Evolutionary conservation across 2,113 vertebrate species (phyloP).

Genomic region (Platycercus adscitus): DNA sequence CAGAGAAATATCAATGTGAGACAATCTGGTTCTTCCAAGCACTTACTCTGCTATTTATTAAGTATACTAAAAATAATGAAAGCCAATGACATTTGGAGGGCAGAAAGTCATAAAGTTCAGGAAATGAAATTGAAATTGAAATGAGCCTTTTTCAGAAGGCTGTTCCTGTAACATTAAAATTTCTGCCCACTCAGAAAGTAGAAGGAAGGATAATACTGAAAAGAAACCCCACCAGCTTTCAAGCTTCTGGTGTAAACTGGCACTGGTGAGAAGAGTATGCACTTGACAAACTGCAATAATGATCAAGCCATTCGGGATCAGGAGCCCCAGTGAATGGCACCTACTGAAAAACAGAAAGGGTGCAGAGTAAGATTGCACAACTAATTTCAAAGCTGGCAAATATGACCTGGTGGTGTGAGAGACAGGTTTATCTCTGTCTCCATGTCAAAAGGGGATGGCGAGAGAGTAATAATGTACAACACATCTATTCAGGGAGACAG

Average conservation of each 20-base stretch:
- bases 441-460: not conserved
- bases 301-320: not conserved
- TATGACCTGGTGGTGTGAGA: not conserved
- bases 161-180: not conserved
- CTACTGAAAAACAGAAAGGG: not conserved
- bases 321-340: not conserved
- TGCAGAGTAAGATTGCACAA: not conserved
- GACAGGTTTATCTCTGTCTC: not conserved
- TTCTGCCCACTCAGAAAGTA: not conserved
- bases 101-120: not conserved
- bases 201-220: not conserved
- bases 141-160: not conserved
- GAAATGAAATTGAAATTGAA: not conserved
- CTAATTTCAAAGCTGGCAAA: not conserved
- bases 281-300: not conserved
- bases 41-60: constrained; percentile 6
- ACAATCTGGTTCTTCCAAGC: not conserved
- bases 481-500: not conserved
- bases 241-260: not conserved
- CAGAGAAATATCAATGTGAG: not conserved
- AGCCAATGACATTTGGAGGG: not conserved
- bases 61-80: constrained; percentile 27
- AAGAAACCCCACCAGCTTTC: not conserved
- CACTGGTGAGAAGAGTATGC: not conserved
- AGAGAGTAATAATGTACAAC: not conserved